Evolutionary conservation across 2,113 vertebrate species (phyloP), one percentile per base, ranked within the genome.

Genomic region (Cyanistes caeruleus): DNA sequence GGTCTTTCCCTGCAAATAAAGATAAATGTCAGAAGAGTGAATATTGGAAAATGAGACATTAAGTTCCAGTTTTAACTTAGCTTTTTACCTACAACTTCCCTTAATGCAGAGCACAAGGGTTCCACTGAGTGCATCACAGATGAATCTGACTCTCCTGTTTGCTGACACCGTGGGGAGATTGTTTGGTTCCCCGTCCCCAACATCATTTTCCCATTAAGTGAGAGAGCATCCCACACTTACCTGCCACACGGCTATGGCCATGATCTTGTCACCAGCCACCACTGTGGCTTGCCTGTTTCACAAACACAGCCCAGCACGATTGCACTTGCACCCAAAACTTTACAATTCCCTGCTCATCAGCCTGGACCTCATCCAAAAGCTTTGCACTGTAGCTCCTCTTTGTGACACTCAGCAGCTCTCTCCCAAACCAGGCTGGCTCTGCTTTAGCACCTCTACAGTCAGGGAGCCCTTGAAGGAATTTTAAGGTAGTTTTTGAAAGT

Each of bases 1-100:
- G 99, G 99, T 88, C 99, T 98, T 95, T 99, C 99, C 97, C 99
- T 99, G 93, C 18, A 93, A 37, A 90, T 9, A 52, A 48, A 79
- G 95, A 75, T 23, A 74, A 86, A 52, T 20, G 22, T 17, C 74
- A 89, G 20, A 81, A 35, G 3, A 68, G n/a, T 39, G 53, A 92
- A 44, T 31, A 53, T 1, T 21, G 33, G 28, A 46, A 60, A 81
- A 84, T 77, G 25, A 70, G 22, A 60, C 4, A 19, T 13, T 4
- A 52, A 41, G 15, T 72, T 55, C 21, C 44, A 48, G 28, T 46
- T 91, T 55, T 72, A 72, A 76, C 8, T 25, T 28, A 20, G 14
- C 13, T 59, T 73, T 86, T 74, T 33, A 56, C 55, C 59, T 65
- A 74, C 8, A 88, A 37, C 24, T 58, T 22, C 44, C 13, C 60